Evolutionary conservation across 1,140 invertebrate genomes (phyloP).

Genomic region (Probaryconus sp.): DNA sequence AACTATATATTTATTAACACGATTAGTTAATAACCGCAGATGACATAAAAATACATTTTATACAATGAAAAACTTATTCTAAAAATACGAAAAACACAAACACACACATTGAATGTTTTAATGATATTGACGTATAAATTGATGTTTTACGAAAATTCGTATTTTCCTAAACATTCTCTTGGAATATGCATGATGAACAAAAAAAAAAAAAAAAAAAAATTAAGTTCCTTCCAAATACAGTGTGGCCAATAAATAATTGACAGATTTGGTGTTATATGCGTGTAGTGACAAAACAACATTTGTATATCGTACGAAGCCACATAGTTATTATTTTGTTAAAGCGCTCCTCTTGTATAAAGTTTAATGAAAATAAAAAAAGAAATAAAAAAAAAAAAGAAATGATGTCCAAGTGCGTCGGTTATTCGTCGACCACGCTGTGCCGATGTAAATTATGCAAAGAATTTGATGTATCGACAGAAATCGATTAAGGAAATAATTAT

Average conservation of each 20-base stretch:
- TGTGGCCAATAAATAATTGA: conserved; percentile 62
- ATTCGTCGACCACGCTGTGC: conserved; percentile 58
- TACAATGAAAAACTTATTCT: conserved; percentile 49
- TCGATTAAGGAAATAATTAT: conserved; percentile 54
- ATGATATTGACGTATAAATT: conserved; percentile 43
- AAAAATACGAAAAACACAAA: conserved; percentile 28
- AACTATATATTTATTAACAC: conserved; percentile 44
- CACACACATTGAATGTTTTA: conserved; percentile 47
- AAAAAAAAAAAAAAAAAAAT: too few relatives aligned
- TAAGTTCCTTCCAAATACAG: conserved; percentile 59
- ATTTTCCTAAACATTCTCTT: conserved; percentile 60
- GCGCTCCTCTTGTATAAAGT: conserved; percentile 62
- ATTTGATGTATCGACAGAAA: conserved; percentile 55
- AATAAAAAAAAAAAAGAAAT: conserved; percentile 1
- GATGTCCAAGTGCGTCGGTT: conserved; percentile 60
- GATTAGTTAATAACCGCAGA: conserved; percentile 38
- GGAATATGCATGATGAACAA: conserved; percentile 51
- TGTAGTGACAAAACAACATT: conserved; percentile 36
- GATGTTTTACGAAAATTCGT: conserved; percentile 58
- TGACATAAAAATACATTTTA: conserved; percentile 49
- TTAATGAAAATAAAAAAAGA: conserved; percentile 17
- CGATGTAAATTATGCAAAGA: conserved; percentile 55
- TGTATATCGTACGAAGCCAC: conserved; percentile 55
- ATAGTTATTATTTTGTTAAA: conserved; percentile 61
- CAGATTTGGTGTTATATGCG: conserved; percentile 54